Evolutionary conservation across 2,797 vertebrate genomes (phyloP).

Genomic region (Muscicapa comitata): DNA sequence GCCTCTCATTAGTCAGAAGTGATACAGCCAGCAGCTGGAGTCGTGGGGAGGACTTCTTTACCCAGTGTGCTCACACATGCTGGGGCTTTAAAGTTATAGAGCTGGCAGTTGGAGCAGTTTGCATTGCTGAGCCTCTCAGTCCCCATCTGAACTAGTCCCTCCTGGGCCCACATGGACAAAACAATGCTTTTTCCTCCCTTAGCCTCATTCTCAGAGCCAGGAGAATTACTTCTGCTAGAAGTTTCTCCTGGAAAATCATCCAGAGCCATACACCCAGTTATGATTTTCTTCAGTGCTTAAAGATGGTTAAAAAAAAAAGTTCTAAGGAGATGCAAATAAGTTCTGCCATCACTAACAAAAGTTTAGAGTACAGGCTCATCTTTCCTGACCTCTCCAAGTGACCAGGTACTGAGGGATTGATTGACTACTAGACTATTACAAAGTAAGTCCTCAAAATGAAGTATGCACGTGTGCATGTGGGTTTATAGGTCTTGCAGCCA

Average conservation of each 20-base stretch:
- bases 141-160: neutral
- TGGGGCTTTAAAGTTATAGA: neutral
- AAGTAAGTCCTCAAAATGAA: neutral
- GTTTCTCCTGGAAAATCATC: neutral
- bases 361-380: neutral
- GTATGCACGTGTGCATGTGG: neutral
- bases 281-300: neutral
- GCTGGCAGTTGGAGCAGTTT: neutral
- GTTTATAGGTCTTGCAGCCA: neutral
- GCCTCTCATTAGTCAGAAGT: slow-evolving; percentile 24
- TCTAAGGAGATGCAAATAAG: neutral
- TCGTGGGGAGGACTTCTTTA: neutral
- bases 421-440: neutral
- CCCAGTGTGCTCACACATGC: neutral
- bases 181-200: neutral
- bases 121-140: neutral
- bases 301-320: neutral
- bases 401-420: neutral
- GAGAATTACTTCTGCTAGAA: neutral
- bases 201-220: neutral
- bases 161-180: neutral
- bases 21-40: neutral
- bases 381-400: neutral
- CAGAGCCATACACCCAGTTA: neutral
- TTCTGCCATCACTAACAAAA: neutral